Percentiles rank a stretch among this genome's conserved stretches.
These are phyloP conservation scores for Pristionchus fissidentatus DNA, from an alignment of 2,888 invertebrate genomes.

Conservation along the genomic window DNA sequence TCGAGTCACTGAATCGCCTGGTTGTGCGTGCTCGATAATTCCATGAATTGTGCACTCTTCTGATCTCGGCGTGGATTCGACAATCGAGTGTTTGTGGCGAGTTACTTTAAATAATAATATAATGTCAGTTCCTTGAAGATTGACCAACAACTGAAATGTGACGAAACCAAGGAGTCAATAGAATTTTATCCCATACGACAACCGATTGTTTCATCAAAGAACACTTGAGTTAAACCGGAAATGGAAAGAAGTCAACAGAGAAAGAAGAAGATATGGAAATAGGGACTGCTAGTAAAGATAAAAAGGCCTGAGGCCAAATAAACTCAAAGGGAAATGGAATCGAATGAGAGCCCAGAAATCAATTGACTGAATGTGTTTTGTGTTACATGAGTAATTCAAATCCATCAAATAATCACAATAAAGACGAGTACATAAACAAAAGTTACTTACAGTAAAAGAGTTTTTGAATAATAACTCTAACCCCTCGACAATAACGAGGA, in stretches of 20 bases:
- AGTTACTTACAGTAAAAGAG: conserved; percentile 22
- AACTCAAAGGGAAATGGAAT: neutral
- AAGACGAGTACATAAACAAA: neutral
- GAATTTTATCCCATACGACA: conserved; percentile 3
- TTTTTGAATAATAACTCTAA: conserved; percentile 10
- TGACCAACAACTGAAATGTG: neutral
- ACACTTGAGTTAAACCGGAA: conserved; percentile 1
- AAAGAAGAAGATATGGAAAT: neutral
- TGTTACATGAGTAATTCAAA: too few relatives aligned
- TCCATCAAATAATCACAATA: neutral
- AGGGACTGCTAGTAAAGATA: neutral
- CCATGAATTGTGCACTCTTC: too few relatives aligned
- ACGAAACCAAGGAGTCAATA: neutral
- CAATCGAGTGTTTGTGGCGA: neutral
- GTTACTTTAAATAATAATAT: too few relatives aligned
- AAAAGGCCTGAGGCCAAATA: neutral
- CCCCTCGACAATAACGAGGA: neutral
- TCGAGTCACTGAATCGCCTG: too few relatives aligned
- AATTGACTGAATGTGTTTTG: neutral
- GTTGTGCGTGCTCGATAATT: too few relatives aligned
- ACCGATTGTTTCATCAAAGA: too few relatives aligned
- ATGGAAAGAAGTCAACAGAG: conserved; percentile 2
- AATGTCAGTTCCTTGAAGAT: neutral
- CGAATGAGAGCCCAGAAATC: neutral
- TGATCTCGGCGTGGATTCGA: too few relatives aligned